These are phyloP conservation scores for Eilema griseolum DNA, from an alignment of 2,888 invertebrate species.

Conservation along the genomic window DNA sequence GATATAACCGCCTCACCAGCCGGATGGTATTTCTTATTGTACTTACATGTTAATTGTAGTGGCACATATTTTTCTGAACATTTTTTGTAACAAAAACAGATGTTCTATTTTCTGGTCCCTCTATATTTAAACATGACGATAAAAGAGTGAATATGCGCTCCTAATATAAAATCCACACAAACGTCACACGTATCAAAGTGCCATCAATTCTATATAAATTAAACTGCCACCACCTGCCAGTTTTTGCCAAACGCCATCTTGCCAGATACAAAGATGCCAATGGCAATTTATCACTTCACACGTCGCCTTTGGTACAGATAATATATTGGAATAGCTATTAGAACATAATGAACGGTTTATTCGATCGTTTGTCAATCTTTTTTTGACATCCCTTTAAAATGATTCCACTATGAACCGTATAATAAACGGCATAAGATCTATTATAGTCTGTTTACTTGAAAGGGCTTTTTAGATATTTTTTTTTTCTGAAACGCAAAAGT, in stretches of 20 bases:
- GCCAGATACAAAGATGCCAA: slow-evolving; percentile 64
- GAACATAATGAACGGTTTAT: slow-evolving; percentile 80
- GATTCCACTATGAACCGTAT: neutral
- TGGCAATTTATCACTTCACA: slow-evolving; percentile 76
- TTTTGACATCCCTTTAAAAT: slow-evolving; percentile 23
- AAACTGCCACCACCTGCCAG: slow-evolving; percentile 69
- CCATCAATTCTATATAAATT: slow-evolving; percentile 59
- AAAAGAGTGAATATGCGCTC: slow-evolving; percentile 38
- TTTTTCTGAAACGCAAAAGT: neutral
- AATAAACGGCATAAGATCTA: slow-evolving; percentile 1
- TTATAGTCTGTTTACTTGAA: neutral
- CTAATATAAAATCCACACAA: slow-evolving; percentile 51
- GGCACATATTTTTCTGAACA: neutral
- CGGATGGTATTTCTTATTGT: no score
- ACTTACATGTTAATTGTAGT: no score
- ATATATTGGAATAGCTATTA: slow-evolving; percentile 81
- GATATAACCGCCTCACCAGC: no score
- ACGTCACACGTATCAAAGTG: slow-evolving; percentile 42
- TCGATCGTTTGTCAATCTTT: slow-evolving; percentile 79
- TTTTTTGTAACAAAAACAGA: neutral
- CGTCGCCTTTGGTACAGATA: slow-evolving; percentile 77
- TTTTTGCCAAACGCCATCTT: slow-evolving; percentile 60
- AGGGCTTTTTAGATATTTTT: neutral
- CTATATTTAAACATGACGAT: slow-evolving; percentile 1
- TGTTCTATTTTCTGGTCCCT: neutral